These are phyloP conservation scores for Bombus picipes DNA, from an alignment of 1,140 invertebrate species.

Conservation along the genomic window DNA sequence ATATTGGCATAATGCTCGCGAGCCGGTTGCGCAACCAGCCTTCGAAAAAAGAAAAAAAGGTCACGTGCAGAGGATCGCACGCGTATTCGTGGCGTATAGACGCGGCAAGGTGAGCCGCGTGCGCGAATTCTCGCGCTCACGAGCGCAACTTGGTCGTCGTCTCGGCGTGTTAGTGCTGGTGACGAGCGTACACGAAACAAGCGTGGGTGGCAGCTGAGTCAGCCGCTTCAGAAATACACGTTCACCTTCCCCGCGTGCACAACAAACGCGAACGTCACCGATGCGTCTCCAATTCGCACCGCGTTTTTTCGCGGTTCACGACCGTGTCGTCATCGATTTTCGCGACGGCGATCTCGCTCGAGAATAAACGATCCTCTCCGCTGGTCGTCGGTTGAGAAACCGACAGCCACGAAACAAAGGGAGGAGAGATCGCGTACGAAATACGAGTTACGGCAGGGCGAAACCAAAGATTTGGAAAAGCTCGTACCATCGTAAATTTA, in stretches of 20 bases:
- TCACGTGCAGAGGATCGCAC: conserved; percentile 41
- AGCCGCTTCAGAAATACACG: conserved; percentile 70
- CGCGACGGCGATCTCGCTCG: conserved; percentile 15
- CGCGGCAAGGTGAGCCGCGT: conserved; percentile 58
- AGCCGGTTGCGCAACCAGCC: conserved; percentile 20
- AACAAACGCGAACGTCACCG: conserved; percentile 59
- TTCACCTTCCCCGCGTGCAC: conserved; percentile 61
- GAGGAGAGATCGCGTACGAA: not conserved
- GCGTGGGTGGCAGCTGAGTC: conserved; percentile 73
- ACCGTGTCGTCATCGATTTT: conserved; percentile 45
- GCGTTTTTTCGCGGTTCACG: not conserved
- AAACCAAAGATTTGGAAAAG: conserved; percentile 6
- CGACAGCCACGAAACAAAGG: too few relatives aligned
- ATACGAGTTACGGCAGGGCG: not conserved
- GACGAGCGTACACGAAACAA: not conserved
- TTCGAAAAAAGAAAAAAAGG: conserved; percentile 11
- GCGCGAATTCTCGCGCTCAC: not conserved
- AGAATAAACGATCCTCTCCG: not conserved
- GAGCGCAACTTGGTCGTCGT: not conserved
- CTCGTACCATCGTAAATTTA: conserved; percentile 15
- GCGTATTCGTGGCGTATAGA: conserved; percentile 15
- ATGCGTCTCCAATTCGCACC: conserved; percentile 33
- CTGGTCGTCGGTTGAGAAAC: not conserved
- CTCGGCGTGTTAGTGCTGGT: not conserved
- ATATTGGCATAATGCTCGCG: conserved; percentile 31